phyloP scores from a whole-genome alignment of 2,113 vertebrate genomes.

The Aramus guarauna region DNA sequence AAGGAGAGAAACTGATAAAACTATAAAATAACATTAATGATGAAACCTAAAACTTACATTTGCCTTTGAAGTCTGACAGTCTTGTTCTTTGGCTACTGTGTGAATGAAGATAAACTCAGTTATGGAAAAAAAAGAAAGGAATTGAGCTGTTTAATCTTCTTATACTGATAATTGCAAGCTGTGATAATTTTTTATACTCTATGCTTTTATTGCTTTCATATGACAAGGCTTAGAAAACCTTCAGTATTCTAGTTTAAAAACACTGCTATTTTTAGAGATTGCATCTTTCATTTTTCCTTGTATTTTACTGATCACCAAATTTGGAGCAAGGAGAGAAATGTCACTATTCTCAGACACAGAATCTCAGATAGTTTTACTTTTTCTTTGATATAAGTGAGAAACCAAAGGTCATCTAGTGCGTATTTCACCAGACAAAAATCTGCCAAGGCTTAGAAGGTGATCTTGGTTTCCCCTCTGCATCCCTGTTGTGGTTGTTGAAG shows the following conservation, averaged over 20 bases:
- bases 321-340: not conserved
- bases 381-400: not conserved
- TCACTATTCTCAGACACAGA: not conserved
- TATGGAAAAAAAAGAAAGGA: slow-evolving; percentile 34
- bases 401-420: not conserved
- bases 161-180: slow-evolving; percentile 50
- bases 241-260: not conserved
- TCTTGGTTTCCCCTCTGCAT: not conserved
- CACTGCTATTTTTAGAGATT: not conserved
- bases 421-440: not conserved
- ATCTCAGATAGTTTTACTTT: not conserved
- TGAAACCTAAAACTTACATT: not conserved
- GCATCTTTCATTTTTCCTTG: not conserved
- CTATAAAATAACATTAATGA: not conserved
- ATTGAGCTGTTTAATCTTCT: slow-evolving; percentile 56
- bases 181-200: slow-evolving; percentile 17
- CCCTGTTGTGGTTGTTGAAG: not conserved
- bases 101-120: slow-evolving; percentile 36
- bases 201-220: not conserved
- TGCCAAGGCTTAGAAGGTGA: not conserved
- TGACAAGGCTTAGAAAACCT: not conserved
- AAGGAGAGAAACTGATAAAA: not conserved
- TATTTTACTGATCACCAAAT: not conserved
- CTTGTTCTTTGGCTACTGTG: not conserved
- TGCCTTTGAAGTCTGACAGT: slow-evolving; percentile 29